Evolutionary conservation across 2,797 vertebrate genomes (phyloP), one percentile per base, ranked within the genome.

Genomic region (Chloroceryle inda): DNA sequence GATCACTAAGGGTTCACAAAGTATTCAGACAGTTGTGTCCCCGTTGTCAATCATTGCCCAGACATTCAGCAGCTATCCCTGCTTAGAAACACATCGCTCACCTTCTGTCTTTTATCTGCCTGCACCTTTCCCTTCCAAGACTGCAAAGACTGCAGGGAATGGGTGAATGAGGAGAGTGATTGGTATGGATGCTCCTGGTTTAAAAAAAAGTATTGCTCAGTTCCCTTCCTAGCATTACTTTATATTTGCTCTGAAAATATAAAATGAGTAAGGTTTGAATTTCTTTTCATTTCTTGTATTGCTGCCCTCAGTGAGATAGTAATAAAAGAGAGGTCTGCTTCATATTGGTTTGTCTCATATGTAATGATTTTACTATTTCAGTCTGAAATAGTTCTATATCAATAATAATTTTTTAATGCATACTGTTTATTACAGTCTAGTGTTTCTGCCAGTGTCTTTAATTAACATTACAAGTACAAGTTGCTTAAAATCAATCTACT

Each of bases 401-500:
- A 71, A 61, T 89, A 84, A 74, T 45, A 49, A 2, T 67, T 85
- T 91, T 74, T 85, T 75, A 92, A 83, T 80, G 29, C 6, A 2
- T 61, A 10, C 91, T 56, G 64, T 77, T 89, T 85, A 91, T 85
- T 93, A 61, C 71, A 78, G 21, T 52, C 31, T 62, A 56, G 49
- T 77, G 31, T 79, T 96, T 91, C 61, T 29, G 67, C 42, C 47
- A 50, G 72, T 92, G 35, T 85, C 44, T 74, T 95, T 92, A 89
- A 94, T 92, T 91, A 92, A 88, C 23, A 31, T 73, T 87, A 76
- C 55, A 85, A 88, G 20, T 81, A 66, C 44, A 16, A 31, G 35
- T 61, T 89, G 23, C 89, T 94, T 95, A 71, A 96, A 93, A 94
- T 90, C 93, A 67, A 56, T 82, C 42, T 74, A 6, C 40, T 89